Percentiles rank a stretch among this genome's conserved stretches.
Evolutionary conservation across 2,888 invertebrate genomes (phyloP).

Genomic region (Netelia melanura): DNA sequence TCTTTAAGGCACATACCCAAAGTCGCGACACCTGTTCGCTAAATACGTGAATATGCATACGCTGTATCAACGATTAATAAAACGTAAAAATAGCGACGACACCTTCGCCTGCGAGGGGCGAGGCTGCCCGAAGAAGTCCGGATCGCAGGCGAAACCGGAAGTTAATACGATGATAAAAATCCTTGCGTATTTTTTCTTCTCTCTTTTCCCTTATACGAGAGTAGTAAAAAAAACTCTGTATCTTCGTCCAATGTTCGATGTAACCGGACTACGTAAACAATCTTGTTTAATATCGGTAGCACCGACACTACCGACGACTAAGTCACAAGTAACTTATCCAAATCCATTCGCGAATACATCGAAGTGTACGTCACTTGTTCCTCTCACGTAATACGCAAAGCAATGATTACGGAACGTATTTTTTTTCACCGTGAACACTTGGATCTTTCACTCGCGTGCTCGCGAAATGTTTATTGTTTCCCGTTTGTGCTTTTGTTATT

Average conservation of each 20-base stretch:
- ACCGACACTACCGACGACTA: conserved; percentile 58
- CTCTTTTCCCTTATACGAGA: not conserved
- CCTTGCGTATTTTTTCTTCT: not conserved
- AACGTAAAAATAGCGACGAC: conserved; percentile 20
- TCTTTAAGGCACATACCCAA: conserved; percentile 35
- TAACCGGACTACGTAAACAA: not conserved
- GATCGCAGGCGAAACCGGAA: conserved; percentile 22
- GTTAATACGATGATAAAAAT: conserved; percentile 25
- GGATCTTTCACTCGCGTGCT: conserved; percentile 36
- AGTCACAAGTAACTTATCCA: conserved; percentile 58
- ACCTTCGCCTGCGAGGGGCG: conserved; percentile 15
- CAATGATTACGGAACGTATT: not conserved
- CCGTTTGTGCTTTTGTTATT: not conserved
- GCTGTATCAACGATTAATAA: not conserved
- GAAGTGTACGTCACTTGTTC: conserved; percentile 32
- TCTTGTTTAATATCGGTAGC: conserved; percentile 47
- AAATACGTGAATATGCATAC: not conserved
- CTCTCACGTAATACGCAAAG: not conserved
- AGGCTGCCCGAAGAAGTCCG: not conserved
- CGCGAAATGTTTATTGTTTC: conserved; percentile 21
- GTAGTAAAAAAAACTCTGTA: not conserved
- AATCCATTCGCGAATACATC: conserved; percentile 50
- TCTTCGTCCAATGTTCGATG: conserved; percentile 25
- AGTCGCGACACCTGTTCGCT: conserved; percentile 35
- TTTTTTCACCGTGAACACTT: not conserved